Evolutionary conservation across 2,888 invertebrate genomes (phyloP).

Genomic region (Gnatocerus cornutus): DNA sequence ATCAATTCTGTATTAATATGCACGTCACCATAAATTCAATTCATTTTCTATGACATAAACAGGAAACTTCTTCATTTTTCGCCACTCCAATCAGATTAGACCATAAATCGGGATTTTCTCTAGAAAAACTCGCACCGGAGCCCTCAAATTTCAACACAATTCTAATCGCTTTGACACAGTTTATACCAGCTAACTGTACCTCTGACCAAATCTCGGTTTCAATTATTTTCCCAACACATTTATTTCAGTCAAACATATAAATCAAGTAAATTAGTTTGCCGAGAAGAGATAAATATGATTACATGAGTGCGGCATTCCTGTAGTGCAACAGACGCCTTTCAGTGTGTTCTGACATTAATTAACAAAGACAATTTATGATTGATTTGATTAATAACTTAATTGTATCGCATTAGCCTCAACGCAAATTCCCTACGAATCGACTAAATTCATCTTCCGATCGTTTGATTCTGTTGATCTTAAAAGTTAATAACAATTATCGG

Average conservation of each 20-base stretch:
- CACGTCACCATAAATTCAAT: slow-evolving; percentile 20
- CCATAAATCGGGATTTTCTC: too few species aligned
- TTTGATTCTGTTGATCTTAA: too few species aligned
- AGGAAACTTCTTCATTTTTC: slow-evolving; percentile 9
- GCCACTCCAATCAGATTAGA: neutral
- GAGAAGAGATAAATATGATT: slow-evolving; percentile 40
- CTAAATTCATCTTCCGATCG: neutral
- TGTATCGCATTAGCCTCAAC: slow-evolving; percentile 38
- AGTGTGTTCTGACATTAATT: slow-evolving; percentile 43
- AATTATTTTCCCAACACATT: slow-evolving; percentile 38
- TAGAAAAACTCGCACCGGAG: too few species aligned
- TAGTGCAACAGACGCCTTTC: slow-evolving; percentile 35
- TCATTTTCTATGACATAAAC: slow-evolving; percentile 26
- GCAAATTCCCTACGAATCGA: neutral
- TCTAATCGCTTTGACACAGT: too few species aligned
- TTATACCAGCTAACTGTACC: too few species aligned
- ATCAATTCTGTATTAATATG: slow-evolving; percentile 26
- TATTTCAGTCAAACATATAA: slow-evolving; percentile 35
- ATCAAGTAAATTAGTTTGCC: slow-evolving; percentile 41
- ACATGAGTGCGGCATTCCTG: slow-evolving; percentile 29
- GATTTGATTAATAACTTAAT: slow-evolving; percentile 52
- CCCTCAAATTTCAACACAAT: too few species aligned
- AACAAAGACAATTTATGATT: slow-evolving; percentile 46
- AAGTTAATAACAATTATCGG: too few species aligned
- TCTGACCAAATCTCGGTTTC: slow-evolving; percentile 34